phyloP scores from a whole-genome alignment of 2,888 invertebrate species.

The Yponomeuta evonymella region DNA sequence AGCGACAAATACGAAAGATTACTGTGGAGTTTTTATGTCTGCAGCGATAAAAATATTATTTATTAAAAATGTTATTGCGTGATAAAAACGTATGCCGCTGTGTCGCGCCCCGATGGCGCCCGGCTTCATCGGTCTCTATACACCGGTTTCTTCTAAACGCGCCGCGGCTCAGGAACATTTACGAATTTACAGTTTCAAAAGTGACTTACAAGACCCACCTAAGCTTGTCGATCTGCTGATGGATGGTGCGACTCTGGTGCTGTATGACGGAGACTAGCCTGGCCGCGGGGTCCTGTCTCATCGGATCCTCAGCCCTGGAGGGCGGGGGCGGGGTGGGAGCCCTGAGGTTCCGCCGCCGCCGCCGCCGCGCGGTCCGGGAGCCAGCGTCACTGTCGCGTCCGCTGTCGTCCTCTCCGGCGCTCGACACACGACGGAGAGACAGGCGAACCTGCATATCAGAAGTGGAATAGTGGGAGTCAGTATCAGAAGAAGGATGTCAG shows the following conservation, averaged over 20 bases:
- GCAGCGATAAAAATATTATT: no score
- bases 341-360: conserved; percentile 44
- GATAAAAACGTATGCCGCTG: no score
- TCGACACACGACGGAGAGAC: conserved; percentile 63
- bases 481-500: no score
- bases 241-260: conserved; percentile 66
- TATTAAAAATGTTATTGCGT: no score
- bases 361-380: conserved; percentile 45
- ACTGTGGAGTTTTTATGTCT: no score
- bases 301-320: conserved; percentile 37
- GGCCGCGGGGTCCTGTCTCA: conserved; percentile 49
- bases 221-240: conserved; percentile 66
- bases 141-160: no score
- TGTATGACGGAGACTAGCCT: conserved; percentile 66
- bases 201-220: conserved; percentile 36
- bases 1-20: no score
- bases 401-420: conserved; percentile 69
- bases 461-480: no score
- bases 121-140: no score
- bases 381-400: conserved; percentile 68
- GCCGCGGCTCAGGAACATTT: no score
- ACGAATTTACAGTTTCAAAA: neutral
- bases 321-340: conserved; percentile 54
- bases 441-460: conserved; percentile 50
- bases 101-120: no score